Evolutionary conservation across 2,888 invertebrate species (phyloP).

Genomic region (Molorchus minor): DNA sequence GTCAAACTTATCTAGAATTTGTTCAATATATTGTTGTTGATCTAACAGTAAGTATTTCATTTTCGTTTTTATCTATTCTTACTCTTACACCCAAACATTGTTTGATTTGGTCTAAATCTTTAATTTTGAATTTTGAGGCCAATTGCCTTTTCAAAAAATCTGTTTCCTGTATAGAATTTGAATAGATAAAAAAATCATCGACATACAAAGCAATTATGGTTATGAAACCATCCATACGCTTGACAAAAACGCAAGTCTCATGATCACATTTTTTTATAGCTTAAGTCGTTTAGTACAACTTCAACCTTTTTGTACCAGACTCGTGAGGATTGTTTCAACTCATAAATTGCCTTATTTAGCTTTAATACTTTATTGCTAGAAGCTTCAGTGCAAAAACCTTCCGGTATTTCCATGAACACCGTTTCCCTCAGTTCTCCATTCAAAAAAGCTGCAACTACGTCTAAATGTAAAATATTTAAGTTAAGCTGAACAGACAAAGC

Average conservation of each 20-base stretch:
- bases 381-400: constrained; percentile 11
- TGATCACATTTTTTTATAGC: constrained; percentile 37
- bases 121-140: constrained; percentile 44
- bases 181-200: constrained; percentile 46
- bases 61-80: constrained; percentile 5
- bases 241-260: constrained; percentile 47
- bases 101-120: constrained; percentile 41
- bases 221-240: constrained; percentile 1
- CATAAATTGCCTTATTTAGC: neutral
- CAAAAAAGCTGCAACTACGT: constrained; percentile 18
- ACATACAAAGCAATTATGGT: constrained; percentile 46
- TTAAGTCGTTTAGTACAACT: constrained; percentile 33
- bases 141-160: constrained; percentile 35
- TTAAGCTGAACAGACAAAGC: constrained; percentile 2
- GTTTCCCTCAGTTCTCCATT: constrained; percentile 8
- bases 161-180: constrained; percentile 34
- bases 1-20: constrained; percentile 30
- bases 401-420: constrained; percentile 26
- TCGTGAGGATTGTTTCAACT: constrained; percentile 4
- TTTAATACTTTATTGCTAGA: neutral
- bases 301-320: constrained; percentile 10
- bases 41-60: neutral
- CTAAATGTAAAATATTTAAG: constrained; percentile 9
- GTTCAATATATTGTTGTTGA: neutral
- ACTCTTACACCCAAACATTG: constrained; percentile 4